Evolutionary conservation across 2,888 invertebrate genomes (phyloP).

Genomic region (Agonopterix alstromeriana): DNA sequence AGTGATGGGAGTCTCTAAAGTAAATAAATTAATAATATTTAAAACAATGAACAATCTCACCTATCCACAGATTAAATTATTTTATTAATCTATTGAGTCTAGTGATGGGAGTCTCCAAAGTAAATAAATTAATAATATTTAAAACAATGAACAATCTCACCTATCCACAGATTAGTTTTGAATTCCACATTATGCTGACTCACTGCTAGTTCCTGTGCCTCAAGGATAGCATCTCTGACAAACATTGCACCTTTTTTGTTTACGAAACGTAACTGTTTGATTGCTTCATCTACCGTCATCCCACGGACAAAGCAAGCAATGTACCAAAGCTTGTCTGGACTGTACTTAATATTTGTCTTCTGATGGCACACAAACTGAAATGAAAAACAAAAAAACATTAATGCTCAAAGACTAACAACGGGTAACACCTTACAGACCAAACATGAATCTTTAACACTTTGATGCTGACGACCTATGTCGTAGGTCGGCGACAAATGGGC

Average conservation of each 20-base stretch:
- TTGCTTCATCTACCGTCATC: slow-evolving; percentile 94
- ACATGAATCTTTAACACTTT: no score
- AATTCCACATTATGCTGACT: slow-evolving; percentile 95
- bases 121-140: neutral
- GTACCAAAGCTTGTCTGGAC: slow-evolving; percentile 95
- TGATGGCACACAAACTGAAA: slow-evolving; percentile 92
- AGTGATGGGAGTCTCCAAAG: no score
- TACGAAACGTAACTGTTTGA: slow-evolving; percentile 92
- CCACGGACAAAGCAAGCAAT: slow-evolving; percentile 91
- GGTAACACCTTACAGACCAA: no score
- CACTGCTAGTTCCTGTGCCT: slow-evolving; percentile 93
- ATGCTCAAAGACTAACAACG: no score
- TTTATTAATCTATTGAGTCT: no score
- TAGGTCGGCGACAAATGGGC: no score
- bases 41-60: slow-evolving; percentile 61
- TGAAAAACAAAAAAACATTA: slow-evolving; percentile 3
- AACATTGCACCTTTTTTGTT: slow-evolving; percentile 85
- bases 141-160: slow-evolving; percentile 61
- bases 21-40: neutral
- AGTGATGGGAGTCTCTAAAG: no score
- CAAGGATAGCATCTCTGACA: slow-evolving; percentile 86
- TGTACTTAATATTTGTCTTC: slow-evolving; percentile 90
- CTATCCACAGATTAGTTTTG: slow-evolving; percentile 96
- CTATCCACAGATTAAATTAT: slow-evolving; percentile 91
- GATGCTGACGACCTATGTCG: no score